Evolutionary conservation across 2,888 invertebrate genomes (phyloP), one percentile per base, ranked within the genome.

Genomic region (Girardia tigrina): DNA sequence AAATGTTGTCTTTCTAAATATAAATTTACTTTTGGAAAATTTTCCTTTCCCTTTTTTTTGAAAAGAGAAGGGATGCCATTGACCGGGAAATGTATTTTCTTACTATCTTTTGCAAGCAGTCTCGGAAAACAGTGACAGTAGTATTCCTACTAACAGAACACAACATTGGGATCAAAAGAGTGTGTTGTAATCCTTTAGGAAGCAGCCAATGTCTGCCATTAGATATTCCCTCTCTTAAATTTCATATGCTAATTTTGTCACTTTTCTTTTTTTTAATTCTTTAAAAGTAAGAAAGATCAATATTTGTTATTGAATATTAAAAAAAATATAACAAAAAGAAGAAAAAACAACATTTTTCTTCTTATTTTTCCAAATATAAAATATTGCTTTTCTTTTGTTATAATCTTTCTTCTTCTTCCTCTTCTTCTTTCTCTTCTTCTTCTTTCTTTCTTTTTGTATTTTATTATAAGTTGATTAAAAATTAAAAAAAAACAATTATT

Each of bases 191-290:
- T 56, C 56, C 56, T 56, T 56, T 56, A 56, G 23, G 23, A 56
- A 56, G n/a, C 56, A 56, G 56, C 56, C 56, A 56, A 56, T 56
- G 56, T 56, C 56, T 56, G 56, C 23, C 56, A 56, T 56, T 56
- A 56, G 56, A 56, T 56, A 56, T 56, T 56, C 6, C 56, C 56
- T 56, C 56, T 56, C 56, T n/a, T 56, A 56, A 56, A 56, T 56
- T 12, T 56, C 56, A 56, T 56, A 56, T 56, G 56, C 56, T 56
- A 56, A 56, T 56, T 56, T 56, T 56, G 56, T 56, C 56, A 56
- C 56, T 56, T 56, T 56, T 56, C 56, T 56, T 56, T 56, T 56
- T 56, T 56, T 56, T 20, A 56, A 56, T 56, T 56, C 56, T 56
- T 56, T 56, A 56, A 36, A 36, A 36, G 12, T 36, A 12, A 56